Conservation (phyloP, 2,888 invertebrate genomes). For the Cataglyphis altisquamis region DNA sequence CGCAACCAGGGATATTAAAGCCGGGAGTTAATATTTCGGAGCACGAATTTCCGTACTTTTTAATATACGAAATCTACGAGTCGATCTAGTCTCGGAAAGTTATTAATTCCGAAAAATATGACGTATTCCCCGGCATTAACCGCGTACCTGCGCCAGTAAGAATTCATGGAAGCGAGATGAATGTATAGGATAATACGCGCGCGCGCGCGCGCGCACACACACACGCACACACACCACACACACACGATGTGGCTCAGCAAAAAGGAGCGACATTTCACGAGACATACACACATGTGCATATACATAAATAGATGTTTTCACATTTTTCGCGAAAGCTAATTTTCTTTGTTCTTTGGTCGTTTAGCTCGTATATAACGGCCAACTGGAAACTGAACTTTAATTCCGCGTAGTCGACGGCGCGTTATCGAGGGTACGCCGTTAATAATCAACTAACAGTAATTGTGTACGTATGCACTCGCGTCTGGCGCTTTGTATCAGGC, state of each 20-base stretch:
- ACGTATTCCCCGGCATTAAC: conserved; percentile 50
- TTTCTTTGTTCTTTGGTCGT: conserved; percentile 6
- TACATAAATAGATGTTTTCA: conserved; percentile 30
- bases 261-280: conserved; percentile 26
- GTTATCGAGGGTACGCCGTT: conserved; percentile 17
- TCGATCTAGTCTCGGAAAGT: conserved; percentile 54
- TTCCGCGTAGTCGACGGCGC: not conserved
- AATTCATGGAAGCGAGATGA: conserved; percentile 40
- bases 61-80: conserved; percentile 48
- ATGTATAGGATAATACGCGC: conserved; percentile 34
- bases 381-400: conserved; percentile 2
- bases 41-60: conserved; percentile 51
- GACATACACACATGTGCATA: not conserved
- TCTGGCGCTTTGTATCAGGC: not conserved
- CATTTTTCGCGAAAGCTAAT: conserved; percentile 6
- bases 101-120: conserved; percentile 54
- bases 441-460: conserved; percentile 32
- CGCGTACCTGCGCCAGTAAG: conserved; percentile 46
- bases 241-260: conserved; percentile 27
- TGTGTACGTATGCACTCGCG: not conserved
- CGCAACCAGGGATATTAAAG: conserved; percentile 51
- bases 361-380: not conserved
- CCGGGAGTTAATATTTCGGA: conserved; percentile 53
- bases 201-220: not conserved
- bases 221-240: not conserved